Percentiles rank a stretch among this genome's conserved stretches.
Conservation (phyloP, 2,113 vertebrate genomes). For the Tringa solitaria region DNA sequence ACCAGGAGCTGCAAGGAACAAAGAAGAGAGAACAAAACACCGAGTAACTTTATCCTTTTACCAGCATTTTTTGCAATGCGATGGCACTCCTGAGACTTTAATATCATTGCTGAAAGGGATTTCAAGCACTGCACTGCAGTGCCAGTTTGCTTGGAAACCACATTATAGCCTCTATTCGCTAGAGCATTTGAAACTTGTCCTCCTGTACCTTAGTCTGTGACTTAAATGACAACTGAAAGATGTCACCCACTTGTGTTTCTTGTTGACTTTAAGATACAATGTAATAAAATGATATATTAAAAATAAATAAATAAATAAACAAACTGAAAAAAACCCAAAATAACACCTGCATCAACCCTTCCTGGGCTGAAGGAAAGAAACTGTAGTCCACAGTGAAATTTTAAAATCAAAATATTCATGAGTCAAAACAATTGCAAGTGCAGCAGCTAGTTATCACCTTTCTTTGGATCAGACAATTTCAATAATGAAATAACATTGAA, state of each 20-base stretch:
- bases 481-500: not conserved
- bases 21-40: constrained; percentile 22
- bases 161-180: not conserved
- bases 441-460: not conserved
- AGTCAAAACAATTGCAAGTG: not conserved
- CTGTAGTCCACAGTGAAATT: not conserved
- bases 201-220: not conserved
- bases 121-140: constrained; percentile 15
- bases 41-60: not conserved
- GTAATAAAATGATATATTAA: not conserved
- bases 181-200: not conserved
- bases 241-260: not conserved
- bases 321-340: too few relatives aligned
- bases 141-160: not conserved
- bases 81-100: constrained; percentile 25
- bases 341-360: not conserved
- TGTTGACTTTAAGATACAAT: not conserved
- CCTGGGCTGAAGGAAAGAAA: not conserved
- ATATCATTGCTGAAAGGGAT: constrained; percentile 19
- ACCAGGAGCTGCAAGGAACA: not conserved
- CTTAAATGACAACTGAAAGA: not conserved
- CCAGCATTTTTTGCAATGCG: not conserved
- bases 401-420: not conserved
- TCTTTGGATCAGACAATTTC: not conserved
- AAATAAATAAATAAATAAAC: too few relatives aligned